Evolutionary conservation across 2,113 vertebrate species (phyloP).

Genomic region (Accipiter cooperii): DNA sequence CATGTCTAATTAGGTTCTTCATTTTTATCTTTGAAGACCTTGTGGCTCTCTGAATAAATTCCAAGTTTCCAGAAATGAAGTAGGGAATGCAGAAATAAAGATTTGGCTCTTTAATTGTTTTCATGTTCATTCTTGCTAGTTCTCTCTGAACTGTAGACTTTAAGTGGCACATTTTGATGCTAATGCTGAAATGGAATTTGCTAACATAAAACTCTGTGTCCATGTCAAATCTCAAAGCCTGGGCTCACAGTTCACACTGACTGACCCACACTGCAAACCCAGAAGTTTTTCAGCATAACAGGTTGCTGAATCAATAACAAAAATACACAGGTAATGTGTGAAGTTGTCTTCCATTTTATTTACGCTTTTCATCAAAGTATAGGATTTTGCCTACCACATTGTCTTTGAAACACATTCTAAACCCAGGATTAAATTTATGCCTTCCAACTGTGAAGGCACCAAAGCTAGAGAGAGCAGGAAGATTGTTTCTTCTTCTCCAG

Average conservation of each 20-base stretch:
- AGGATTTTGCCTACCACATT: neutral
- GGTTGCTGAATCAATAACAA: neutral
- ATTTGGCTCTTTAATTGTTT: neutral
- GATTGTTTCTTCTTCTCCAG: neutral
- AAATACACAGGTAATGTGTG: neutral
- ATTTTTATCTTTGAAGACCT: neutral
- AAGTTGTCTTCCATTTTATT: neutral
- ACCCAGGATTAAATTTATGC: neutral
- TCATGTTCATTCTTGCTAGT: neutral
- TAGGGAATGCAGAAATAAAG: neutral
- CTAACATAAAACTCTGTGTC: neutral
- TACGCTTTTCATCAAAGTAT: neutral
- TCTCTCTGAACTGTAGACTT: neutral
- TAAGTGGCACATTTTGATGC: neutral
- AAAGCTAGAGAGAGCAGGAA: neutral
- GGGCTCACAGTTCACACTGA: neutral
- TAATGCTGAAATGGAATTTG: neutral
- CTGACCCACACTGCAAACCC: neutral
- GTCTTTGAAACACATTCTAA: neutral
- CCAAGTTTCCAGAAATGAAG: conserved; percentile 1
- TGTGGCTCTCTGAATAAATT: neutral
- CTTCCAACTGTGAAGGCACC: neutral
- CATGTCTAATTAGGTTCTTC: neutral
- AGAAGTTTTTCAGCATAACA: neutral
- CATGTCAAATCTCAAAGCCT: neutral